Evolutionary conservation across 2,888 invertebrate species (phyloP), one percentile per base, ranked within the genome.

Genomic region (Leucophenga montana): DNA sequence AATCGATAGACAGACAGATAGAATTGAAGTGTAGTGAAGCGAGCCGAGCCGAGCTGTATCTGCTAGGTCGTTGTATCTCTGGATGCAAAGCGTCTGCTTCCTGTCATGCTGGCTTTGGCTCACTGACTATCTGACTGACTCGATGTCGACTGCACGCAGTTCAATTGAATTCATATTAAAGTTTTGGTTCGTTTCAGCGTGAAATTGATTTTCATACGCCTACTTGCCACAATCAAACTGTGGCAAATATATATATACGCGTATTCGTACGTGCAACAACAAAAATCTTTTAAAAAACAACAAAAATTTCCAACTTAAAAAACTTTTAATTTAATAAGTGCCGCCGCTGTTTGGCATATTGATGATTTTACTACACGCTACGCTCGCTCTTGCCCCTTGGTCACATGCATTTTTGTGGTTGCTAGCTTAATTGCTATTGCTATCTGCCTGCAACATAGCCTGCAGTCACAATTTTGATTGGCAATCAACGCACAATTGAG

Each of bases 181-280:
- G 84, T 81, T 84, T 84, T 84, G 81, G 79, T 83, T 82, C 81
- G 79, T 76, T 84, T 83, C 84, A 79, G 83, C 84, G 82, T 82
- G 79, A 82, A 82, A 82, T 82, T 82, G 84, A 84, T 84, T 82
- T 82, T 82, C 84, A 83, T 82, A 79, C 84, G 81, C 84, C 81
- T 82, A 80, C 82, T 83, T 83, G 77, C 83, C 84, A 79, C 81
- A 84, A 84, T 83, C 81, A 81, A 81, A 81, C 80, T 82, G 80
- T 77, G 79, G 84, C 68, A 72, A 65, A 76, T 76, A 73, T 73
- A 73, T 72, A 74, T 69, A 64, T 62, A 56, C 16, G 6, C 3
- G 14, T n/a, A 50, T 66, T 62, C 54, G 71, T 61, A 67, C 65
- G n/a, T 27, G 2, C 2, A 69, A 61, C 39, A 69, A 56, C 33